phyloP scores from a whole-genome alignment of 2,797 vertebrate species.

The Xerus rutilus region DNA sequence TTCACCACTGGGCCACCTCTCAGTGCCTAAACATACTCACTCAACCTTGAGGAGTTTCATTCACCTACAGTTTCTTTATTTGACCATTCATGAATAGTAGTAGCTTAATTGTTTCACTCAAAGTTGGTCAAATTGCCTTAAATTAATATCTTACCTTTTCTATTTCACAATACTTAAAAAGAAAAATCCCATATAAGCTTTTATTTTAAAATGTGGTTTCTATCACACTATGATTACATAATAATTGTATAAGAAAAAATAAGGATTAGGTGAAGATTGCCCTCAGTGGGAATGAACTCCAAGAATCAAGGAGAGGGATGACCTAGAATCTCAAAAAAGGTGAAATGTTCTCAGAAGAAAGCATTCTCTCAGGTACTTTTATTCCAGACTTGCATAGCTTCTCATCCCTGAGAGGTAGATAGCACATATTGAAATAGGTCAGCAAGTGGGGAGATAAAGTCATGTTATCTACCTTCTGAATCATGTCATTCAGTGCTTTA shows the following conservation, averaged over 20 bases:
- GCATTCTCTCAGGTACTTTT: conserved; percentile 40
- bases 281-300: conserved; percentile 53
- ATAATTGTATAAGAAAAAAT: neutral
- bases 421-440: conserved; percentile 60
- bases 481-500: conserved; percentile 22
- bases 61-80: neutral
- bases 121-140: conserved; percentile 35
- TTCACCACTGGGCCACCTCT: neutral
- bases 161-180: conserved; percentile 25
- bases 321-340: conserved; percentile 73
- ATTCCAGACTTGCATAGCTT: conserved; percentile 40
- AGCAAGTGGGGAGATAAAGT: conserved; percentile 45
- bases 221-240: conserved; percentile 30
- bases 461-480: neutral
- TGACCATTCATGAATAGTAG: neutral
- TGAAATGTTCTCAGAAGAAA: conserved; percentile 61
- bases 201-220: conserved; percentile 29
- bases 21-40: neutral
- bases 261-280: conserved; percentile 21
- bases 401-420: conserved; percentile 3
- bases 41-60: neutral
- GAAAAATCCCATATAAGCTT: neutral
- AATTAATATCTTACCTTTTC: neutral
- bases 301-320: conserved; percentile 62
- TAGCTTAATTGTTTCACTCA: conserved; percentile 32